phyloP scores from a whole-genome alignment of 2,797 vertebrate genomes.

The Pangasius djambal region DNA sequence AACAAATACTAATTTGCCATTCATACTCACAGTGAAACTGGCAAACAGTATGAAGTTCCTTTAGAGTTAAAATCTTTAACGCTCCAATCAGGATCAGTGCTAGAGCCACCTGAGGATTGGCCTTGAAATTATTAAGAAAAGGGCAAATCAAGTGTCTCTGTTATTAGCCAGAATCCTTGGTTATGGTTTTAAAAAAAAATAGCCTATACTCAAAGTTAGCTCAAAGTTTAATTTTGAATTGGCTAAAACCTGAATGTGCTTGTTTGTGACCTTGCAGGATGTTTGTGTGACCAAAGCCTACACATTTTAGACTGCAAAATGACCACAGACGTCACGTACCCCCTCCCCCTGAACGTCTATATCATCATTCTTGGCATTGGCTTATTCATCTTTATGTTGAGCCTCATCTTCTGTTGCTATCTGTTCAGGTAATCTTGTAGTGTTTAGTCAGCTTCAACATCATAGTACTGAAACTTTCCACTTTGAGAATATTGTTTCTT shows the following conservation, averaged over 20 bases:
- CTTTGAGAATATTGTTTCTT: neutral
- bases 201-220: neutral
- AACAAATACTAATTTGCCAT: slow-evolving; percentile 17
- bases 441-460: neutral
- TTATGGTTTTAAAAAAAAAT: neutral
- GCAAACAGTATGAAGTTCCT: neutral
- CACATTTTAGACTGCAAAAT: slow-evolving; percentile 68
- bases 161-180: neutral
- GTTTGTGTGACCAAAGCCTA: slow-evolving; percentile 63
- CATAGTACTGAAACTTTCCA: neutral
- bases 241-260: slow-evolving; percentile 5
- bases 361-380: slow-evolving; percentile 78
- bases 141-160: neutral
- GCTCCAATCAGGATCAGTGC: neutral
- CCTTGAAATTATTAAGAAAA: neutral
- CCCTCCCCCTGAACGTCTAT: slow-evolving; percentile 78
- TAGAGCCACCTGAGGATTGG: neutral
- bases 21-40: slow-evolving; percentile 2
- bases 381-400: slow-evolving; percentile 80
- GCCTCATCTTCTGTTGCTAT: slow-evolving; percentile 82
- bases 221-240: neutral
- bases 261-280: slow-evolving; percentile 60
- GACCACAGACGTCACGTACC: slow-evolving; percentile 67
- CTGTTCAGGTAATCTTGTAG: slow-evolving; percentile 74
- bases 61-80: neutral